Conservation (phyloP, 2,797 vertebrate species). For the Tadarida brasiliensis region DNA sequence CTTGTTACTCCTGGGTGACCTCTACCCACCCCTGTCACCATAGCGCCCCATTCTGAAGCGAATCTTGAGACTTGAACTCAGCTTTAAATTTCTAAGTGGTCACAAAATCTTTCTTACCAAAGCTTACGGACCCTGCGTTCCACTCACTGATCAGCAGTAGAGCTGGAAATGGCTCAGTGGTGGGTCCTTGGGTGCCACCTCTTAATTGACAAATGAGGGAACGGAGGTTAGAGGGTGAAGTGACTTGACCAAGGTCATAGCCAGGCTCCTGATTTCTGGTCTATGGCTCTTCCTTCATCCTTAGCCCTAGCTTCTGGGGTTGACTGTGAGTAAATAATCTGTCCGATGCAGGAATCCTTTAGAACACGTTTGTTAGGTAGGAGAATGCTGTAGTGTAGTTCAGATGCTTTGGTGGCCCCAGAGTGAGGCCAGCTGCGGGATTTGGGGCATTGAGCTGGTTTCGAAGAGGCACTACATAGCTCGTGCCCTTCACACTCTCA, state of each 20-base stretch:
- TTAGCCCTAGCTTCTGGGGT: neutral
- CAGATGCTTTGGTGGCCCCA: neutral
- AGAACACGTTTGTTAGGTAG: neutral
- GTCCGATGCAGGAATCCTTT: neutral
- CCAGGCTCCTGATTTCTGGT: neutral
- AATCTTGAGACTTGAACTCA: neutral
- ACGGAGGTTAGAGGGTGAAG: neutral
- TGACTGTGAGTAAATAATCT: neutral
- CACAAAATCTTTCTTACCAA: neutral
- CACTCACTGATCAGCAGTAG: neutral
- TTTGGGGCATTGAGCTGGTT: neutral
- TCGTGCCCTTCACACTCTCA: neutral
- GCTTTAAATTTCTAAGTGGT: neutral
- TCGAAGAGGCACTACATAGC: neutral
- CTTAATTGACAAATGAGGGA: neutral
- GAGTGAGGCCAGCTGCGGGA: neutral
- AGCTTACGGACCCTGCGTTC: neutral
- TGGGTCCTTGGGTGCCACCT: neutral
- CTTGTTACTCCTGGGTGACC: neutral
- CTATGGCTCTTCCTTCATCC: neutral
- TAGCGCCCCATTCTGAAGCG: neutral
- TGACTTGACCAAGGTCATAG: neutral
- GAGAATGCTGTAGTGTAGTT: neutral
- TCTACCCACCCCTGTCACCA: neutral
- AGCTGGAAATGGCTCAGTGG: neutral